Percentiles rank a stretch among this genome's conserved stretches.
These are phyloP conservation scores for Cynoglossus semilaevis DNA, from an alignment of 2,113 vertebrate genomes.

Conservation along the genomic window DNA sequence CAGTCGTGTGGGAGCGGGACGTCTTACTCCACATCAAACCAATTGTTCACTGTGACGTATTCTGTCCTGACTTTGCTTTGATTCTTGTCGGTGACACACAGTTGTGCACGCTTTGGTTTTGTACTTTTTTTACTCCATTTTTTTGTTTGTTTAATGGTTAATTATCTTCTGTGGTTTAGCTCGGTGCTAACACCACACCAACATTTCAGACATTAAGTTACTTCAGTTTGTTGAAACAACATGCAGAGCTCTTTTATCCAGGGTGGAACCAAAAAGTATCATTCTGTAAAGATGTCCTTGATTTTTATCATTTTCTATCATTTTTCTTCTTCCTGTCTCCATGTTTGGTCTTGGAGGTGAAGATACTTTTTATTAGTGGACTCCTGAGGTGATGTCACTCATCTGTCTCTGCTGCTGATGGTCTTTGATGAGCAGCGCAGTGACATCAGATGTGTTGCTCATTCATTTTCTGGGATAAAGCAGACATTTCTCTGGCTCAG, in stretches of 20 bases:
- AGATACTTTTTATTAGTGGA: too few relatives aligned
- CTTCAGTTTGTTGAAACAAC: slow-evolving; percentile 64
- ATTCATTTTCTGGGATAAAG: slow-evolving; percentile 47
- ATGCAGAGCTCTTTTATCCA: slow-evolving; percentile 42
- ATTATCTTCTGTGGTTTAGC: slow-evolving; percentile 6
- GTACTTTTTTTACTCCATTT: slow-evolving; percentile 23
- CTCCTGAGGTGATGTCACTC: slow-evolving; percentile 45
- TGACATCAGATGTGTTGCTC: slow-evolving; percentile 56
- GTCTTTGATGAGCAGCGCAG: slow-evolving; percentile 49
- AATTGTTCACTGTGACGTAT: slow-evolving; percentile 60
- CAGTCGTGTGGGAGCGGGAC: slow-evolving; percentile 43
- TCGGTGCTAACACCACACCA: too few relatives aligned
- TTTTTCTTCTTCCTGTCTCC: too few relatives aligned
- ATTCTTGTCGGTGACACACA: slow-evolving; percentile 54
- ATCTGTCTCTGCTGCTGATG: slow-evolving; percentile 50
- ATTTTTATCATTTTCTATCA: too few relatives aligned
- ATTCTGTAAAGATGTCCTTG: too few relatives aligned
- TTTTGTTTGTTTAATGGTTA: not conserved
- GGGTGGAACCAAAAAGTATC: not conserved
- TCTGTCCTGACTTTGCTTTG: slow-evolving; percentile 33
- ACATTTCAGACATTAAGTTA: slow-evolving; percentile 37
- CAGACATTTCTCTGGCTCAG: slow-evolving; percentile 14
- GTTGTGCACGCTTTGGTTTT: slow-evolving; percentile 51
- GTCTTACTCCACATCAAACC: slow-evolving; percentile 63
- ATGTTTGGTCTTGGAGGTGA: too few relatives aligned